Conservation (phyloP, 2,888 invertebrate species). For the Carpatolechia fugitivella region DNA sequence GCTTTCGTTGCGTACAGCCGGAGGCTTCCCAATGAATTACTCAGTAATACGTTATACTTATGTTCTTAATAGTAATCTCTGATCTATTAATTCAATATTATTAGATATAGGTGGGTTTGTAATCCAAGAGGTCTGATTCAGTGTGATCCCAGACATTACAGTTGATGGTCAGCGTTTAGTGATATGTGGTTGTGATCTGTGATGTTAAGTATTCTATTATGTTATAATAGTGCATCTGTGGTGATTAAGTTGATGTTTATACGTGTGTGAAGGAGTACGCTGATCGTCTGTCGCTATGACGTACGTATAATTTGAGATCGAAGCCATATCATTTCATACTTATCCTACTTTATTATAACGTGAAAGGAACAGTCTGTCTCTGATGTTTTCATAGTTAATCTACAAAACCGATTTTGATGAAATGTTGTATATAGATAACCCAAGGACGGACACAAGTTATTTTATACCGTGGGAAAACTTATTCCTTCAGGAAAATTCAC, state of each 20-base stretch:
- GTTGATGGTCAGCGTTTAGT: constrained; percentile 6
- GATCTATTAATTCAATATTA: background rate
- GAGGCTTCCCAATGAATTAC: background rate
- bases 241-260: no score
- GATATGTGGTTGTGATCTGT: background rate
- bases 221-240: background rate
- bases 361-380: no score
- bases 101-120: background rate
- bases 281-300: no score
- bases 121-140: background rate
- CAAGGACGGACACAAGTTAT: no score
- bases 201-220: background rate
- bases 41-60: background rate
- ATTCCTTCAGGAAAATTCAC: no score
- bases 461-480: no score
- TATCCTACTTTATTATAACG: no score
- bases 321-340: no score
- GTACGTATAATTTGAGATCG: background rate
- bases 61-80: constrained; percentile 4
- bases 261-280: no score
- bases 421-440: no score
- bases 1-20: background rate
- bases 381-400: no score
- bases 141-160: background rate
- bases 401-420: no score